These are phyloP conservation scores for Pipistrellus kuhlii DNA, from an alignment of 2,797 vertebrate genomes.

Conservation along the genomic window DNA sequence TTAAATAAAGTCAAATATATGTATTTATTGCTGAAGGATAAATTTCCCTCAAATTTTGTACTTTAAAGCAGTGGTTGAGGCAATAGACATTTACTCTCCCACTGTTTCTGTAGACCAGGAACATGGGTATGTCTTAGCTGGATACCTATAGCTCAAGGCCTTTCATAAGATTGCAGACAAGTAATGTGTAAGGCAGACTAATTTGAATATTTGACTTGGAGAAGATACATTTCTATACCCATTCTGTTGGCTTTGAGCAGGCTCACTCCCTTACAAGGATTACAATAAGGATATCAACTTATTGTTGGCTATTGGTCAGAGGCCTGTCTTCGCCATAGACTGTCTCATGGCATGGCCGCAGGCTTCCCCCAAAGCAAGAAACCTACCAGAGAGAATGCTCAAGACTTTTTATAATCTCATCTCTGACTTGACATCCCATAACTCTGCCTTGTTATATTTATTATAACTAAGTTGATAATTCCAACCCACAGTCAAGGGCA, in stretches of 20 bases:
- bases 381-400: not conserved
- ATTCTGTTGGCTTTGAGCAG: not conserved
- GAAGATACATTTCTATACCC: not conserved
- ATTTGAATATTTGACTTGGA: not conserved
- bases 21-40: not conserved
- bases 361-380: not conserved
- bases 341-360: not conserved
- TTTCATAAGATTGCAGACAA: not conserved
- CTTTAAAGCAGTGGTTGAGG: not conserved
- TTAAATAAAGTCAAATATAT: not conserved
- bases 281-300: not conserved
- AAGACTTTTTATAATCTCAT: not conserved
- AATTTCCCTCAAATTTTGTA: not conserved
- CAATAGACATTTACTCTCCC: not conserved
- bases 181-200: not conserved
- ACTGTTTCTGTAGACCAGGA: not conserved
- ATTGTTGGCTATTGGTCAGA: not conserved
- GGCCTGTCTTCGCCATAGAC: too few relatives aligned
- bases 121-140: not conserved
- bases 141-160: not conserved
- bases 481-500: not conserved
- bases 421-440: not conserved
- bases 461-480: not conserved
- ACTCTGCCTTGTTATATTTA: not conserved
- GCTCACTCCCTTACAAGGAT: not conserved